Evolutionary conservation across 2,113 vertebrate genomes (phyloP).

Genomic region (Crypturellus undulatus): DNA sequence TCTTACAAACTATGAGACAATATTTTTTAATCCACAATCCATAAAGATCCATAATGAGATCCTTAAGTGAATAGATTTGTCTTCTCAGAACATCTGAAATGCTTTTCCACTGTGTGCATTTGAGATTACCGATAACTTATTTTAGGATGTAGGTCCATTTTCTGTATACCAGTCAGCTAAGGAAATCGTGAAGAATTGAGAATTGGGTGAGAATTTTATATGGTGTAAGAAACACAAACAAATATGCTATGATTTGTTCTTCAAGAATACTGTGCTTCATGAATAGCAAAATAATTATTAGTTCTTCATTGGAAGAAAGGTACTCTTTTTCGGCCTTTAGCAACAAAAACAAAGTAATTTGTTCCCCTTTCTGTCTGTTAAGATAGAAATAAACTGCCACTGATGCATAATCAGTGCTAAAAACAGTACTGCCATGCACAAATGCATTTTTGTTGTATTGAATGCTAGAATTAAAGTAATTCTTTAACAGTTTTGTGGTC

Average conservation of each 20-base stretch:
- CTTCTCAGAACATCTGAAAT: neutral
- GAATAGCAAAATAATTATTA: neutral
- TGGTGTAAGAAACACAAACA: neutral
- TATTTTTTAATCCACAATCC: neutral
- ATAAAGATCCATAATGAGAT: too few relatives aligned
- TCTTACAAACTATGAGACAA: neutral
- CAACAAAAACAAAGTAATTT: neutral
- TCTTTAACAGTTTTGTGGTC: neutral
- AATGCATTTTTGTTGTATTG: neutral
- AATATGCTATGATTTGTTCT: neutral
- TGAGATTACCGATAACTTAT: neutral
- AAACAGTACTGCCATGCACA: neutral
- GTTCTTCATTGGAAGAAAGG: neutral
- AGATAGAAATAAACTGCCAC: neutral
- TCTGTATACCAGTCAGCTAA: neutral
- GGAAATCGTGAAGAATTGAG: neutral
- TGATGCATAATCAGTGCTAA: neutral
- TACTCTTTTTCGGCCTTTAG: neutral
- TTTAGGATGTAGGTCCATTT: neutral
- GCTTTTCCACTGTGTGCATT: neutral
- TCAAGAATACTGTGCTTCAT: neutral
- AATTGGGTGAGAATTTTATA: neutral
- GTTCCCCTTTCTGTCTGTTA: neutral
- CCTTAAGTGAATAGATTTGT: neutral
- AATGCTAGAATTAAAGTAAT: neutral